Evolutionary conservation across 1,140 invertebrate genomes (phyloP).

Genomic region (Temnothorax longispinosus): DNA sequence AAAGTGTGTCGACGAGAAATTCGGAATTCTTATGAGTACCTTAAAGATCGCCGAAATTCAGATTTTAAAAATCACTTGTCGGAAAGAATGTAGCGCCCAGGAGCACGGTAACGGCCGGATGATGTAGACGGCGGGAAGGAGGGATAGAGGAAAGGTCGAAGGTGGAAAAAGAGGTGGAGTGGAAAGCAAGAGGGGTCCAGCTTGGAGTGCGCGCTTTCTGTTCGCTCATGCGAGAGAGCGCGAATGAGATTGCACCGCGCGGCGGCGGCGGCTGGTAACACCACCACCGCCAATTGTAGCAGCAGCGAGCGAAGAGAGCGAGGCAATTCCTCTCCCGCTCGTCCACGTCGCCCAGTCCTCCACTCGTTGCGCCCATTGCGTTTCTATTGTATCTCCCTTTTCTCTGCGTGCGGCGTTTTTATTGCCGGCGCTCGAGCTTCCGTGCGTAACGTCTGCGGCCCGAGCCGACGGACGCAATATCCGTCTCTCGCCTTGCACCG

Average conservation of each 20-base stretch:
- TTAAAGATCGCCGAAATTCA: neutral
- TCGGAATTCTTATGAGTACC: neutral
- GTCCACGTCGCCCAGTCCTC: conserved; percentile 70
- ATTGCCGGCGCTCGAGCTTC: conserved; percentile 60
- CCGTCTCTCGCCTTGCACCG: conserved; percentile 59
- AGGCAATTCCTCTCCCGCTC: conserved; percentile 56
- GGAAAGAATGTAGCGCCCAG: neutral
- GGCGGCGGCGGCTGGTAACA: conserved; percentile 64
- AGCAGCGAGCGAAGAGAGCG: conserved; percentile 45
- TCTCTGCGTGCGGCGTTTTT: conserved; percentile 72
- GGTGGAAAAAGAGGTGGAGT: conserved; percentile 61
- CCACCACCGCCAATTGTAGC: conserved; percentile 78
- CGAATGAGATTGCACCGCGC: conserved; percentile 81
- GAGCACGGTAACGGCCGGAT: neutral
- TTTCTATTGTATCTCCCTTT: conserved; percentile 77
- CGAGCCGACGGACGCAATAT: conserved; percentile 65
- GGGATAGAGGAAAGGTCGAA: conserved; percentile 5
- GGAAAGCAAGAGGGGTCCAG: conserved; percentile 67
- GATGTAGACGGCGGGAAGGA: neutral
- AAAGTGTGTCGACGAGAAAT: neutral
- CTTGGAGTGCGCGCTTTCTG: conserved; percentile 66
- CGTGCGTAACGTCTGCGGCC: conserved; percentile 64
- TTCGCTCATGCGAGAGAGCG: conserved; percentile 80
- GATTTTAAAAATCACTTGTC: neutral
- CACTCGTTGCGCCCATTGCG: conserved; percentile 77